Percentiles rank a stretch among this genome's conserved stretches.
phyloP scores from a whole-genome alignment of 2,888 invertebrate species.

The Mamestra brassicae region DNA sequence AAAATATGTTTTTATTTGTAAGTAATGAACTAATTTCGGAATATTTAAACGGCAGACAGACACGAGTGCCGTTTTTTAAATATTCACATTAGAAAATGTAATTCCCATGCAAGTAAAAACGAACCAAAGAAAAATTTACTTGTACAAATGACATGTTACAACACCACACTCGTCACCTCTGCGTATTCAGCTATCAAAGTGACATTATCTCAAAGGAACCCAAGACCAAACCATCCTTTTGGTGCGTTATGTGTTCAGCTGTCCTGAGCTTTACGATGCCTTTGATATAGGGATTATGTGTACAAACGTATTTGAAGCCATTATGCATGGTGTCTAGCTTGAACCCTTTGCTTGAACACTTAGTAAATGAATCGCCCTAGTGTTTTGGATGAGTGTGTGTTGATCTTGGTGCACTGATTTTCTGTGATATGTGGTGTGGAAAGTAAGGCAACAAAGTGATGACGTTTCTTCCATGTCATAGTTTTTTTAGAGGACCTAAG shows the following conservation, averaged over 20 bases:
- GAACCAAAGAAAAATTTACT: too few species aligned
- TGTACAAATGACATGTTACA: too few species aligned
- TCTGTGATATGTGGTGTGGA: neutral
- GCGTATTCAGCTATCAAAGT: neutral
- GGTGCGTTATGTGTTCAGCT: neutral
- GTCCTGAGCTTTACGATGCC: neutral
- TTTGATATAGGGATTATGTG: conserved; percentile 31
- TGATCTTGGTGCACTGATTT: neutral
- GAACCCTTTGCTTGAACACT: neutral
- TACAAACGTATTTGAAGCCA: conserved; percentile 19
- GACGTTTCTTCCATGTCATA: too few species aligned
- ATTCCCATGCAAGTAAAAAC: too few species aligned
- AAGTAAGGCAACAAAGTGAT: too few species aligned
- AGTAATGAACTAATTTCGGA: too few species aligned
- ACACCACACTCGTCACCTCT: neutral
- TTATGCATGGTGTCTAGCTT: neutral
- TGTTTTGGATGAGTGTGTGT: neutral
- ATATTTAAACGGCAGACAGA: too few species aligned
- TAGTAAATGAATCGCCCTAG: conserved; percentile 26
- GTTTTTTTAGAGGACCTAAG: too few species aligned
- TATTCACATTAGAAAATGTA: too few species aligned
- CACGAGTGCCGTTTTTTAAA: too few species aligned
- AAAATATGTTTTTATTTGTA: too few species aligned
- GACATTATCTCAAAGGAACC: neutral
- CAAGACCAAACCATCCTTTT: neutral